Evolutionary conservation across 1,140 invertebrate genomes (phyloP).

Genomic region (Micrasema longulum): DNA sequence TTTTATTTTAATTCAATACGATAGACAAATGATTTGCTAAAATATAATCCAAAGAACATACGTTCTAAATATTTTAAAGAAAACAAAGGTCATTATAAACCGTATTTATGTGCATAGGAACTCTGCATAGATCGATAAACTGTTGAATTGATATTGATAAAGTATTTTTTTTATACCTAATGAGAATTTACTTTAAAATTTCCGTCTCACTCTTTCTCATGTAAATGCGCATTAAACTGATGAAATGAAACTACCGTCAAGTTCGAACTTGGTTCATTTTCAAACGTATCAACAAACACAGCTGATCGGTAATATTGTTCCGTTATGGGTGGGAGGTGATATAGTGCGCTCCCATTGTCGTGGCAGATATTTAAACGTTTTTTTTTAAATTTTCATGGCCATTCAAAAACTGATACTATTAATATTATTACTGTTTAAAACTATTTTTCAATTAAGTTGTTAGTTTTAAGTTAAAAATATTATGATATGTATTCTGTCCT

Average conservation of each 20-base stretch:
- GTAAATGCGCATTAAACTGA: background rate
- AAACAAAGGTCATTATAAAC: background rate
- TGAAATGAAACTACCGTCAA: background rate
- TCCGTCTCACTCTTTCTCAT: background rate
- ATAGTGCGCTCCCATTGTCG: background rate
- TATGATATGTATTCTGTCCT: too few species aligned
- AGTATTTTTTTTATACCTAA: background rate
- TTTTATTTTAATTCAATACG: background rate
- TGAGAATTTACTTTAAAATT: slow-evolving; percentile 11
- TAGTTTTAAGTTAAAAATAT: too few species aligned
- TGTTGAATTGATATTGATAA: background rate
- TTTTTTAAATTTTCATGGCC: too few species aligned
- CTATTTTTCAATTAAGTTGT: too few species aligned
- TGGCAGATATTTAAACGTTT: background rate
- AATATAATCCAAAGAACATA: background rate
- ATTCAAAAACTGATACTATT: too few species aligned
- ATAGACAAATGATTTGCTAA: background rate
- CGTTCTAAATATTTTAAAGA: background rate
- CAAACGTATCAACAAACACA: slow-evolving; percentile 32
- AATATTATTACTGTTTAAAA: too few species aligned
- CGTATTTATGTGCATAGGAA: too few species aligned
- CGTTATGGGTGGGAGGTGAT: slow-evolving; percentile 15
- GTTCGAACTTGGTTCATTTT: slow-evolving; percentile 28
- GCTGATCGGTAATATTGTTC: slow-evolving; percentile 31
- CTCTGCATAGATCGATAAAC: background rate